Conservation (phyloP, 2,797 vertebrate genomes). For the Spea hammondii region DNA sequence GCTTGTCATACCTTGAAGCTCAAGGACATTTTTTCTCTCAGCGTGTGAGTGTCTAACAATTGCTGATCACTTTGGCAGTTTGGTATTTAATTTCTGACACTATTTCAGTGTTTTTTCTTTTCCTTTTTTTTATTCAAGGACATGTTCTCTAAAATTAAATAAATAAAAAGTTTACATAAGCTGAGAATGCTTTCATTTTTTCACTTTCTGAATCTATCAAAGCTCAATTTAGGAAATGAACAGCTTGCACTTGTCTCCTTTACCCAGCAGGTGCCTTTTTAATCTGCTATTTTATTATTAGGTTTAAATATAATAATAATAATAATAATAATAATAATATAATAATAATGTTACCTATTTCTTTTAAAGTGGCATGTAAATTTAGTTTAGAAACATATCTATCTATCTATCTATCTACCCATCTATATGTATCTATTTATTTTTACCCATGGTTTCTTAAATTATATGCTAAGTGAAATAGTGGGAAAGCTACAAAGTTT, state of each 20-base stretch:
- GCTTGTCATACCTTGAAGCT: slow-evolving; percentile 50
- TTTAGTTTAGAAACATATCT: too few species aligned
- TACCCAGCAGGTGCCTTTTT: too few species aligned
- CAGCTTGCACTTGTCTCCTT: not conserved
- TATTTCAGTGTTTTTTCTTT: slow-evolving; percentile 44
- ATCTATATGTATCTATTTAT: too few species aligned
- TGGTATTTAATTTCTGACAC: slow-evolving; percentile 56
- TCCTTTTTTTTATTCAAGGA: slow-evolving; percentile 48
- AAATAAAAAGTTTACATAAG: slow-evolving; percentile 35
- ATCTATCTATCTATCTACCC: too few species aligned
- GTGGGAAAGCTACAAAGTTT: too few species aligned
- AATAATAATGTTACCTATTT: too few species aligned
- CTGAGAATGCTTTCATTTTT: slow-evolving; percentile 31
- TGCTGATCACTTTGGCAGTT: slow-evolving; percentile 58
- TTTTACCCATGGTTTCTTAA: too few species aligned
- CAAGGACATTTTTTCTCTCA: slow-evolving; percentile 57
- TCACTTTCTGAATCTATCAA: slow-evolving; percentile 26
- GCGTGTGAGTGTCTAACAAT: slow-evolving; percentile 50
- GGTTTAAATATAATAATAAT: too few species aligned
- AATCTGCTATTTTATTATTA: too few species aligned
- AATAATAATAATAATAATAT: too few species aligned
- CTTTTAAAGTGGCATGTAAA: too few species aligned
- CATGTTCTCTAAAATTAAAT: slow-evolving; percentile 49
- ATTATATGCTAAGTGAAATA: too few species aligned
- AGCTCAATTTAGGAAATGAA: not conserved